Percentiles rank a stretch among this genome's conserved stretches.
phyloP scores from a whole-genome alignment of 2,797 vertebrate species.

The Enteromius afrohamiltoni region DNA sequence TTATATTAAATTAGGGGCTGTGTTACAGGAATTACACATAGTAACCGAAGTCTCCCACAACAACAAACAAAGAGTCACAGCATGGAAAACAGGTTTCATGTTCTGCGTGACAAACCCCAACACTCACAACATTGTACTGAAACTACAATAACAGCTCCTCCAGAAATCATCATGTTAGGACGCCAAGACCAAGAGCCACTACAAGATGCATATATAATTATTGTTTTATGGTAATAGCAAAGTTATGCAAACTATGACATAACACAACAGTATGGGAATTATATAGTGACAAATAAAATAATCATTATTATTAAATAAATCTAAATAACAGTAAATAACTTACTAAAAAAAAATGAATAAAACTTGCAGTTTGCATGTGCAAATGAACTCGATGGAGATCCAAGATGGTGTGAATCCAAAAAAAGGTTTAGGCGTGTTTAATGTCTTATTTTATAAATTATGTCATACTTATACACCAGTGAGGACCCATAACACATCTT shows the following conservation, averaged over 20 bases:
- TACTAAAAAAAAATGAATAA: background rate
- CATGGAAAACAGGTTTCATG: constrained; percentile 29
- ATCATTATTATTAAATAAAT: background rate
- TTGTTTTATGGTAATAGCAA: background rate
- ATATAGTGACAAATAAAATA: background rate
- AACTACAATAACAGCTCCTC: background rate
- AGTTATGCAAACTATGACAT: background rate
- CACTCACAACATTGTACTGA: constrained; percentile 3
- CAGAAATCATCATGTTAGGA: background rate
- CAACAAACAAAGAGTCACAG: constrained; percentile 36
- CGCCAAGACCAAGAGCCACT: background rate
- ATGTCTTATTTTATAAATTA: too few relatives aligned
- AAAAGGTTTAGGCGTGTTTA: too few relatives aligned
- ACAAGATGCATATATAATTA: background rate
- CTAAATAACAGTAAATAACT: background rate
- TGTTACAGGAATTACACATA: constrained; percentile 37
- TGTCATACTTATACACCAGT: background rate
- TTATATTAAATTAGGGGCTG: constrained; percentile 34
- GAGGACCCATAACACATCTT: background rate
- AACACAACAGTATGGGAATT: background rate
- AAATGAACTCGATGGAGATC: background rate
- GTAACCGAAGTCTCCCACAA: constrained; percentile 4
- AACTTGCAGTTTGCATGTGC: too few relatives aligned
- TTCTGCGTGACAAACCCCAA: background rate
- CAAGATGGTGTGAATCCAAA: background rate